Evolutionary conservation across 2,888 invertebrate genomes (phyloP).

Genomic region (Drosophila nr. perissopoda): DNA sequence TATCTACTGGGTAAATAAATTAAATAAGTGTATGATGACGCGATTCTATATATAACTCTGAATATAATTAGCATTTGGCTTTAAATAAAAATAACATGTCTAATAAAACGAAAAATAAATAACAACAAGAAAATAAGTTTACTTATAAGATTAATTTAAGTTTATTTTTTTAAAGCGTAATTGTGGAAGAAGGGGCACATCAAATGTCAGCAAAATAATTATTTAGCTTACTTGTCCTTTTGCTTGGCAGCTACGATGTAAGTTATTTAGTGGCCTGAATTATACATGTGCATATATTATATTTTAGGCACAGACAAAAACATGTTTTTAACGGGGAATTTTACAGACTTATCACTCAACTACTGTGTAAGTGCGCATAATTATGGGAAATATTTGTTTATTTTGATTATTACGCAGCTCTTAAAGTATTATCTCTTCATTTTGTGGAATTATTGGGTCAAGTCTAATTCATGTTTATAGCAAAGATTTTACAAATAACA

Average conservation of each 20-base stretch:
- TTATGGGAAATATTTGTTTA: constrained; percentile 13
- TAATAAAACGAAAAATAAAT: constrained; percentile 31
- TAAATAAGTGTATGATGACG: neutral
- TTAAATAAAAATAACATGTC: constrained; percentile 16
- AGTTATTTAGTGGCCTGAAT: constrained; percentile 19
- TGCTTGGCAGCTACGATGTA: constrained; percentile 13
- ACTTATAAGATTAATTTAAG: constrained; percentile 9
- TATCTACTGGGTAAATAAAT: too few species aligned
- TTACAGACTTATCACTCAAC: neutral
- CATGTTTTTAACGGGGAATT: constrained; percentile 3
- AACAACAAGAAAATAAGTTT: constrained; percentile 8
- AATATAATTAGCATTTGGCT: constrained; percentile 15
- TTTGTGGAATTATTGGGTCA: neutral
- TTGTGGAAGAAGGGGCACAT: neutral
- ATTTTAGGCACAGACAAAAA: constrained; percentile 6
- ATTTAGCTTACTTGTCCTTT: constrained; percentile 22
- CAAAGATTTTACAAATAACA: neutral
- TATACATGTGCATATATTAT: constrained; percentile 2
- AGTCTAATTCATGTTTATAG: neutral
- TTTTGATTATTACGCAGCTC: neutral
- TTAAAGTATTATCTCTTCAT: neutral
- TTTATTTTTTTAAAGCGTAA: constrained; percentile 23
- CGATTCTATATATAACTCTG: neutral
- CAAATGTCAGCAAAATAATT: constrained; percentile 13
- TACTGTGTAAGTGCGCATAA: constrained; percentile 4